Evolutionary conservation across 2,888 invertebrate genomes (phyloP), one percentile per base, ranked within the genome.

Genomic region (Heliconius hortense): DNA sequence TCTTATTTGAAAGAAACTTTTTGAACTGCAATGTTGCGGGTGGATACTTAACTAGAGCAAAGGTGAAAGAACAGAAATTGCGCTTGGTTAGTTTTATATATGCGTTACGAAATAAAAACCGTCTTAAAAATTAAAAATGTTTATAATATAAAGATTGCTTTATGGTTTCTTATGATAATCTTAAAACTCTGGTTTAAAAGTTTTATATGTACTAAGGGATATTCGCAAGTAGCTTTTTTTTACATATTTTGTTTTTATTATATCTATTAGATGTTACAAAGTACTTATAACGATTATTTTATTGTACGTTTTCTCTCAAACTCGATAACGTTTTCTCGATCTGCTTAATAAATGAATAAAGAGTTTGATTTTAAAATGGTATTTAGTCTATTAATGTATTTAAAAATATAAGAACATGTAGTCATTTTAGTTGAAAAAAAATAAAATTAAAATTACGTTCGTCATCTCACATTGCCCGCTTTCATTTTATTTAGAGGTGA

Each of bases 61-160:
- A 93, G 93, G 92, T 93, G 93, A 93, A 93, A 93, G 93, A 93
- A 82, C 82, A 82, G 71, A 63, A 75, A 75, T 43, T 74, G 74
- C 64, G 43, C 56, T 64, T 56, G 39, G 56, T 62, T 71, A 71
- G 71, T 71, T 71, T 60, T 71, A 71, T n/a, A 39, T 18, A 71
- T 60, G 26, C 43, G 26, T 71, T 71, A 39, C 26, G 35, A 71
- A 60, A 35, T 35, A 35, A 69, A 69, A 69, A 53, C 4, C 5
- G 15, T 69, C 2, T 69, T 28, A 3, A 24, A 31, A 31, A 35
- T 53, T 7, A 43, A 35, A 69, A 13, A 63, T 13, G 4, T 63
- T 1, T 53, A 15, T n/a, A 56, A 10, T n/a, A n/a, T n/a, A n/a
- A n/a, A 56, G 21, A 56, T 3, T 18, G 18, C 48, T 48, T 21